Evolutionary conservation across 35 echinoderm and acorn worm genomes (phyloP), one percentile per base, ranked within the genome.

Genomic region (Lytechinus variegatus): DNA sequence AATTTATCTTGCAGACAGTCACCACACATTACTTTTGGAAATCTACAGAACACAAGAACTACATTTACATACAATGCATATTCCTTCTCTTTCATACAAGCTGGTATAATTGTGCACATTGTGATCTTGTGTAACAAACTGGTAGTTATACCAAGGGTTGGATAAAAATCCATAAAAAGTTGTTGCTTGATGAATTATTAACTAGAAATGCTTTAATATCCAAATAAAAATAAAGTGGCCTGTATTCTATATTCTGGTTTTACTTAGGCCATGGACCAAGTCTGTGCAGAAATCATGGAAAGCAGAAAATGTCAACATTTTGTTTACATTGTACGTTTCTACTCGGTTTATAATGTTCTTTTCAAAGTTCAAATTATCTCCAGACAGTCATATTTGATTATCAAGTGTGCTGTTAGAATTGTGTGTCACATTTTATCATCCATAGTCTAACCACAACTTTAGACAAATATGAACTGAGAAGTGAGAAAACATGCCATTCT

Each of bases 31-130:
- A 79, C n/a, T 79, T 79, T 79, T 79, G 66, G 66, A 79, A 79
- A 79, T 79, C 66, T 79, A 58, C 56, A 79, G 66, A 79, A 79
- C 66, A n/a, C 66, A 79, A 79, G 66, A 79, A 79, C 66, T 79
- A 79, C 66, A 79, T 79, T 19, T 79, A 79, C 66, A 79, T 79
- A 79, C 66, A 79, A 24, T 7, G 66, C 66, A 79, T 24, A 4
- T 79, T 24, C 66, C 66, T n/a, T n/a, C 66, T 79, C 66, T 19
- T 24, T 24, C 16, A 79, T 79, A 79, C 16, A 24, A 79, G 66
- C 66, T 79, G 66, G 66, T 79, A n/a, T 24, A 79, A 44, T 79
- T 19, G 66, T 79, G 66, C 66, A 79, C 19, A 79, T n/a, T 79
- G 66, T n/a, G 55, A 56, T 56, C 1, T 9, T 56, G 55, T 4